Evolutionary conservation across 2,113 vertebrate genomes (phyloP).

Genomic region (Centropus unirufus): DNA sequence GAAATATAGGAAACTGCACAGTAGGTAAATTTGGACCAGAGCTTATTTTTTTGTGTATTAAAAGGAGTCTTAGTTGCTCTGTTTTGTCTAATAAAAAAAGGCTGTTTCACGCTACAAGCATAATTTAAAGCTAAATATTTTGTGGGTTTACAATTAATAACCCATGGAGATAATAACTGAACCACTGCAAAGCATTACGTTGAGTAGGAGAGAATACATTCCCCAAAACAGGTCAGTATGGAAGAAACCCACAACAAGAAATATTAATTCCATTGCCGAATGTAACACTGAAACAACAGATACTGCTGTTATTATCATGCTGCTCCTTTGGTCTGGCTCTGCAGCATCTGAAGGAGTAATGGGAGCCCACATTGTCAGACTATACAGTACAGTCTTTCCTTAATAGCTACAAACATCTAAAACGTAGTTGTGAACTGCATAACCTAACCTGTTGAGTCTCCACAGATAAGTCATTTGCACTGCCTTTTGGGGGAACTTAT

Average conservation of each 20-base stretch:
- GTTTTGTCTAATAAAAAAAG: background rate
- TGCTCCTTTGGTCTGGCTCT: background rate
- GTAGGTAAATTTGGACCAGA: background rate
- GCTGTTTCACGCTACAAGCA: background rate
- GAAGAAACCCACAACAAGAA: background rate
- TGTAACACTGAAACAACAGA: background rate
- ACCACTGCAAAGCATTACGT: background rate
- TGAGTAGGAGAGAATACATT: background rate
- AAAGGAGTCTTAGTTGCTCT: background rate
- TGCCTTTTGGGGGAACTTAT: background rate
- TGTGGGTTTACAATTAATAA: background rate
- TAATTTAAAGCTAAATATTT: conserved; percentile 47
- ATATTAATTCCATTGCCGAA: background rate
- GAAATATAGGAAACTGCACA: background rate
- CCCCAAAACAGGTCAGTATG: background rate
- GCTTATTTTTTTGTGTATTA: background rate
- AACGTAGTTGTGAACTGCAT: background rate
- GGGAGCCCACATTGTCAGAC: background rate
- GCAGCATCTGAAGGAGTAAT: background rate
- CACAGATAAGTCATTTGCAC: background rate
- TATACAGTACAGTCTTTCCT: background rate
- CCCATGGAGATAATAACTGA: background rate
- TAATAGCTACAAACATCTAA: background rate
- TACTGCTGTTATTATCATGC: background rate
- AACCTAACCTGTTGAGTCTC: background rate